Base-by-base conservation (phyloP, 2,113 vertebrate species). In the Varanus salvator region DNA sequence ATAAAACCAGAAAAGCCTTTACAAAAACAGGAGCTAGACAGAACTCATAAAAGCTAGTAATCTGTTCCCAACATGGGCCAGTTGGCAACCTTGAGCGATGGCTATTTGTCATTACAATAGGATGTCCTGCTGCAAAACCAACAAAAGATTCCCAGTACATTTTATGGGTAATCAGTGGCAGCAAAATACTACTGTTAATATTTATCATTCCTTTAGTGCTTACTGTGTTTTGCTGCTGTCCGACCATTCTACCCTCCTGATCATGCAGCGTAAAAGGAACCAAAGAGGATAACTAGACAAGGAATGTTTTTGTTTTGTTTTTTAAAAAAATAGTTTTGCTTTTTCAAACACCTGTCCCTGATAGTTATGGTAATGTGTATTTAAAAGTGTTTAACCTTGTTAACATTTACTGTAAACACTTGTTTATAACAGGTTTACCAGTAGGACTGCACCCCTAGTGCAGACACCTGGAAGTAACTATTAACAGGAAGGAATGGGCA, bases 1-100 rank as follows among this genome's bases (percentile, higher is more conserved):
- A 60, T 95, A 89, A 96, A 94, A 92, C 85, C 90, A 84, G 92
- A 84, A 71, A 75, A 93, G 75, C 88, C 88, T 91, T 88, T 87
- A 74, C 78, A 83, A 93, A 94, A 90, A 15, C 3, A 1, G 21
- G 85, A 90, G 82, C 91, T 60, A 85, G 92, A 80, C 25, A 92
- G 86, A 80, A 81, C 78, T 5, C 91, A 23, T 87, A 93, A 95
- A 94, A 91, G 31, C 17, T 38, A 86, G 86, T 64, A 80, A 89
- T 89, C 80, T 88, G 54, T 92, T 91, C 66, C 88, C 88, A 90
- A 87, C 25, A 3, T 21, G 29, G 80, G 72, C 81, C 69, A 54
- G 6, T 80, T 86, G 87, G 85, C 91, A 90, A 9, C 90, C 72
- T 64, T 0, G 0, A 71, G 2, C 52, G 81, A 57, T 85, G 71